Evolutionary conservation across 64 coral and sea anemone genomes (phyloP).

Genomic region (Hydrozoanthus tunicans): DNA sequence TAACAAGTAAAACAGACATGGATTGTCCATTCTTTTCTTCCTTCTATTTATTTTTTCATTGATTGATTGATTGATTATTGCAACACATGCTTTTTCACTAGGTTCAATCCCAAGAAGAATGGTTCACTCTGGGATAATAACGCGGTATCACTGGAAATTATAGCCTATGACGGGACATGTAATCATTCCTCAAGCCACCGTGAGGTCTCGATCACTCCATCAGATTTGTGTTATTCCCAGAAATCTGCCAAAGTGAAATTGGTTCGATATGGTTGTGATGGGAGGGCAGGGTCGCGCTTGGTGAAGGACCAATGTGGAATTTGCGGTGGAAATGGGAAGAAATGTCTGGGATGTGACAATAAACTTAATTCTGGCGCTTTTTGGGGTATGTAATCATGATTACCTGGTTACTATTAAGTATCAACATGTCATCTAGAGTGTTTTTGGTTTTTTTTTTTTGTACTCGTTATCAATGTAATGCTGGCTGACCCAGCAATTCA

Average conservation of each 20-base stretch:
- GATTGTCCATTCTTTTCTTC: too few relatives aligned
- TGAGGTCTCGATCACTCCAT: background rate
- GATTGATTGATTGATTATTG: background rate
- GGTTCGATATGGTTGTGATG: slow-evolving; percentile 13
- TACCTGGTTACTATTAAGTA: background rate
- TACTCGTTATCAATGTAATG: too few relatives aligned
- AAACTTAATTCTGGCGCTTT: slow-evolving; percentile 14
- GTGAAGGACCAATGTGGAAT: background rate
- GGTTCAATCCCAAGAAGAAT: background rate
- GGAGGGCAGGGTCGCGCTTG: slow-evolving; percentile 1
- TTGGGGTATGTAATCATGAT: background rate
- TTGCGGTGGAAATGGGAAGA: background rate
- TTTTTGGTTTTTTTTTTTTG: too few relatives aligned
- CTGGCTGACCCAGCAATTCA: too few relatives aligned
- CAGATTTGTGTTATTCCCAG: background rate
- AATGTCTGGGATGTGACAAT: slow-evolving; percentile 20
- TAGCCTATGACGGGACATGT: slow-evolving; percentile 10
- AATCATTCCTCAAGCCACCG: background rate
- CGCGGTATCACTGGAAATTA: background rate
- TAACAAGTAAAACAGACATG: background rate
- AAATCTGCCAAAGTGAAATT: slow-evolving; percentile 6
- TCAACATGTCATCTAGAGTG: too few relatives aligned
- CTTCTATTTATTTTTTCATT: background rate
- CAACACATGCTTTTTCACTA: background rate
- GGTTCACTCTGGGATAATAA: background rate